Evolutionary conservation across 1,140 invertebrate genomes (phyloP), one percentile per base, ranked within the genome.

Genomic region (Physella acuta): DNA sequence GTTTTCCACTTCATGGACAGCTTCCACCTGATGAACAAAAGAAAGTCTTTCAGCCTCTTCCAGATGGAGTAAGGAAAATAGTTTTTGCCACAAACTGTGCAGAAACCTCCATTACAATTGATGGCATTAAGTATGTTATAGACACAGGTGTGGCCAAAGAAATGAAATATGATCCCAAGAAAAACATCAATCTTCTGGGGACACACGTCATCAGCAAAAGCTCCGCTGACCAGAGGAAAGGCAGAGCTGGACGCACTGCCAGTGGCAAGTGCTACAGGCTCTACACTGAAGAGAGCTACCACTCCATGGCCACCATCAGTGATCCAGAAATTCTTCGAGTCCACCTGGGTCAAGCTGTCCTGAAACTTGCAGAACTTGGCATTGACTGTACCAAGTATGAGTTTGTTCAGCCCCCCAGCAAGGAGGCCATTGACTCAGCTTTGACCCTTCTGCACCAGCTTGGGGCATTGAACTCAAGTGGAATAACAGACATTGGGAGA

Each of bases 21-120:
- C 84, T 99, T 44, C 96, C 96, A 2, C 94, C 96, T 0, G 95
- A 96, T 84, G 88, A 97, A 49, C 97, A 99, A 80, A 95, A 98
- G 79, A 55, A 74, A 28, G 81, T 83, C 0, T 83, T 85, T 69
- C 51, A 78, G 24, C 60, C 55, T 31, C 36, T 72, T 16, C 70
- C 74, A 33, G 33, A 14, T 39, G 75, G 76, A 20, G 73, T 71
- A 53, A 49, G 82, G 53, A 83, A 84, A 73, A 73, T 84, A 58
- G 76, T 85, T 0, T 83, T 84, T 73, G 79, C 82, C 5, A 85
- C 82, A 20, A 84, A 85, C 71, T 75, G 74, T 68, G 84, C 82
- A 20, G 84, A 85, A 71, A 85, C 84, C 17, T 85, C 84, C 5
- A 74, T 85, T 30, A 84, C 84, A 14, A 83, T 85, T 56, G 76